Evolutionary conservation across 2,797 vertebrate species (phyloP).

Genomic region (Paratrypauchen microcephalus): DNA sequence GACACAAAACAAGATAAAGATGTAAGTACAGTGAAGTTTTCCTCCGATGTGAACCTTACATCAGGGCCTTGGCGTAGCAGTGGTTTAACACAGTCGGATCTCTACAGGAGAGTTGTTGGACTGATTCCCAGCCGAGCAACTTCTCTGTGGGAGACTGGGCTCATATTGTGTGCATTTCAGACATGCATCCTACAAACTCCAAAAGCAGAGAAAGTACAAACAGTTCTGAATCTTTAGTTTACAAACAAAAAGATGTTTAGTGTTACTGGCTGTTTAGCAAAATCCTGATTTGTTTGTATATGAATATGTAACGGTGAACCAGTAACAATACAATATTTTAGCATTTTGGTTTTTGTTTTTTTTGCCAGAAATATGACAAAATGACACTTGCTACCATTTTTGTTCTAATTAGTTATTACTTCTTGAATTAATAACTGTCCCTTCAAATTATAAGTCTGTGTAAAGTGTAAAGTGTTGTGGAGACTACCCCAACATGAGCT

Average conservation of each 20-base stretch:
- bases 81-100: background rate
- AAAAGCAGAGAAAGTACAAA: background rate
- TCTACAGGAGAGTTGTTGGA: slow-evolving; percentile 4
- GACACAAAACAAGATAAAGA: background rate
- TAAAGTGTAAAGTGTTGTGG: no score
- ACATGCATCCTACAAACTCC: background rate
- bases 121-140: slow-evolving; percentile 11
- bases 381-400: no score
- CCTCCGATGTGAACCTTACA: background rate
- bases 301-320: no score
- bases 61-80: background rate
- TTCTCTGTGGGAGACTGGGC: background rate
- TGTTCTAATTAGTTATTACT: no score
- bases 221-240: background rate
- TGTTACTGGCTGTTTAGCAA: no score
- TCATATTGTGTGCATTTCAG: background rate
- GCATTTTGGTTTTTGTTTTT: no score
- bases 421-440: no score
- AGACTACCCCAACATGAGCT: no score
- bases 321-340: no score
- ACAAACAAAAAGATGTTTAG: background rate
- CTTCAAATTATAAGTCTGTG: no score
- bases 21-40: background rate
- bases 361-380: no score
- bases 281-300: no score